Conservation (phyloP, 2,888 invertebrate species). For the Kryphioiulus occultus region DNA sequence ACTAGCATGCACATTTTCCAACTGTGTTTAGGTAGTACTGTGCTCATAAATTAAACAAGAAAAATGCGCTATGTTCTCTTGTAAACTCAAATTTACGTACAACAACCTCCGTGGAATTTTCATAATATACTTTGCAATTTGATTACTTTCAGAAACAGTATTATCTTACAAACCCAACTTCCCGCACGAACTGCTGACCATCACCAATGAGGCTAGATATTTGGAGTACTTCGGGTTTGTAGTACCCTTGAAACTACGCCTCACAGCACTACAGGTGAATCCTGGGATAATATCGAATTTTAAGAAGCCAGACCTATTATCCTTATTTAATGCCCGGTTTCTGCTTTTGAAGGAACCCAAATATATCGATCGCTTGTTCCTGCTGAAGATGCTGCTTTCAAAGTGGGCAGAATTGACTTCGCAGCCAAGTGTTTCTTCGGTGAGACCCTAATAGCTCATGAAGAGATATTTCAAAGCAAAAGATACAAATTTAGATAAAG, state of each 20-base stretch:
- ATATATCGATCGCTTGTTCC: slow-evolving; percentile 1
- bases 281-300: neutral
- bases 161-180: neutral
- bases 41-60: too few relatives aligned
- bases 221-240: slow-evolving; percentile 30
- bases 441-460: neutral
- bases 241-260: slow-evolving; percentile 27
- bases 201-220: neutral
- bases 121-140: neutral
- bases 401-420: neutral
- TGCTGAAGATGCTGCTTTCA: neutral
- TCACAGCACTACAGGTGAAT: neutral
- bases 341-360: neutral
- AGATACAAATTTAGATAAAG: neutral
- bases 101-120: too few relatives aligned
- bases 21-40: too few relatives aligned
- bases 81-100: too few relatives aligned
- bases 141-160: neutral
- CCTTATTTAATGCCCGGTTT: neutral
- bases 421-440: neutral
- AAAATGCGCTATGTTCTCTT: too few relatives aligned
- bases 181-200: slow-evolving; percentile 31
- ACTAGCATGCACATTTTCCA: too few relatives aligned
- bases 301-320: too few relatives aligned
- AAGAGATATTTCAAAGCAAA: neutral